A percentile compares a stretch with the other conserved stretches of the same genome.
phyloP scores from a whole-genome alignment of 2,888 invertebrate species.

The Archips crataeganus region DNA sequence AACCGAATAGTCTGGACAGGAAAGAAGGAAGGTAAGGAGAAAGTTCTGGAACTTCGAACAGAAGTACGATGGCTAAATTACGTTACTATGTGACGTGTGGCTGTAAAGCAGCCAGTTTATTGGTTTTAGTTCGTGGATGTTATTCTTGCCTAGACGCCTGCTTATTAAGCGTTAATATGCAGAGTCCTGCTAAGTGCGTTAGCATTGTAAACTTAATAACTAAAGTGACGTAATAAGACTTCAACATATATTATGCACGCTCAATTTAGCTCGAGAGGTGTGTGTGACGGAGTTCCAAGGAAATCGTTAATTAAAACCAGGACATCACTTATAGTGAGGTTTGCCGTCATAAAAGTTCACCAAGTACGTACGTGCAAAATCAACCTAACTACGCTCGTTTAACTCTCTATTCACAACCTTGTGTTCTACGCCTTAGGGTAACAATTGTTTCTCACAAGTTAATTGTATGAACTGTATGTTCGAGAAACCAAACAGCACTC shows the following conservation, averaged over 20 bases:
- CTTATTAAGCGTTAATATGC: background rate
- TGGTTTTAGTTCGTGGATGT: background rate
- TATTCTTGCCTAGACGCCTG: background rate
- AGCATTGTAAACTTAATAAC: constrained; percentile 18
- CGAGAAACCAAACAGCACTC: constrained; percentile 51
- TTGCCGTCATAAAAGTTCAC: constrained; percentile 71
- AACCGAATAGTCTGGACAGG: no score
- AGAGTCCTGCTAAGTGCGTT: background rate
- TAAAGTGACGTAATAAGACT: constrained; percentile 26
- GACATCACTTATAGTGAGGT: constrained; percentile 65
- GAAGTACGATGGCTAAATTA: no score
- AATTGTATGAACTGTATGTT: constrained; percentile 43
- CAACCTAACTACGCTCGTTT: constrained; percentile 45
- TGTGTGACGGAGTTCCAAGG: constrained; percentile 61
- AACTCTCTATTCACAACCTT: constrained; percentile 48
- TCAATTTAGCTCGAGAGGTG: constrained; percentile 53
- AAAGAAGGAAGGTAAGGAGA: no score
- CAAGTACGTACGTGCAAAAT: constrained; percentile 55
- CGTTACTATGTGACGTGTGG: no score
- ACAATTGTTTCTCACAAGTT: constrained; percentile 40
- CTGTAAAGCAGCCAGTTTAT: no score
- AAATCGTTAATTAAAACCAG: constrained; percentile 73
- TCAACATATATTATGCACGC: constrained; percentile 34
- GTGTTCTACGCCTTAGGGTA: constrained; percentile 43
- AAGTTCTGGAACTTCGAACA: no score